Base-by-base conservation (phyloP, 2,888 invertebrate genomes). In the Aleiodes leptofemur region DNA sequence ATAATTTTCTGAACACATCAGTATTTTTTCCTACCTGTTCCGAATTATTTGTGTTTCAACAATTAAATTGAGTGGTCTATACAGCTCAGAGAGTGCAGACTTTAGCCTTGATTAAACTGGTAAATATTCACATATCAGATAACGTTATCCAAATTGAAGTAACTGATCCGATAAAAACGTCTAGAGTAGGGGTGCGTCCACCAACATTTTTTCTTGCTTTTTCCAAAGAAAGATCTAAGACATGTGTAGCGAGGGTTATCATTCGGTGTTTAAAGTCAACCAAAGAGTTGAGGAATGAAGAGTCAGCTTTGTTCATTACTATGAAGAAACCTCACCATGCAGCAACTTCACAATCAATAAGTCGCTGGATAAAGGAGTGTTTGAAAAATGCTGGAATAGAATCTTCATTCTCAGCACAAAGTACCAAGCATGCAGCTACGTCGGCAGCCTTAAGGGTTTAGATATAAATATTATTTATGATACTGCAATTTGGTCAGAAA, bases 21-120 rank as follows among this genome's bases (percentile, higher is more conserved):
- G n/a, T n/a, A n/a, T n/a, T n/a, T n/a, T n/a, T n/a, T n/a, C n/a
- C n/a, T n/a, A n/a, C n/a, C n/a, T n/a, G n/a, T n/a, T n/a, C n/a
- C n/a, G n/a, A n/a, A n/a, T n/a, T n/a, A n/a, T n/a, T n/a, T n/a
- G n/a, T n/a, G n/a, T n/a, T n/a, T n/a, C n/a, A n/a, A n/a, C n/a
- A n/a, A n/a, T n/a, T n/a, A n/a, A n/a, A n/a, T n/a, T n/a, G n/a
- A n/a, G n/a, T n/a, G n/a, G n/a, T n/a, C n/a, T n/a, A n/a, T 9
- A 76, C 75, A 1, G 78, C 55, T 23, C 79, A 79, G 29, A 55
- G 80, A 69, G 73, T 70, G 0, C 80, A 79, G 71, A 80, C 78
- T 1, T 56, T 80, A 11, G 38, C 43, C 6, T 38, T 70, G 14
- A 69, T 74, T 11, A 56, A 70, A 31, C 51, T 61, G 9, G 31